Base-by-base conservation (phyloP, 2,888 invertebrate genomes). In the Drosophila cracens region DNA sequence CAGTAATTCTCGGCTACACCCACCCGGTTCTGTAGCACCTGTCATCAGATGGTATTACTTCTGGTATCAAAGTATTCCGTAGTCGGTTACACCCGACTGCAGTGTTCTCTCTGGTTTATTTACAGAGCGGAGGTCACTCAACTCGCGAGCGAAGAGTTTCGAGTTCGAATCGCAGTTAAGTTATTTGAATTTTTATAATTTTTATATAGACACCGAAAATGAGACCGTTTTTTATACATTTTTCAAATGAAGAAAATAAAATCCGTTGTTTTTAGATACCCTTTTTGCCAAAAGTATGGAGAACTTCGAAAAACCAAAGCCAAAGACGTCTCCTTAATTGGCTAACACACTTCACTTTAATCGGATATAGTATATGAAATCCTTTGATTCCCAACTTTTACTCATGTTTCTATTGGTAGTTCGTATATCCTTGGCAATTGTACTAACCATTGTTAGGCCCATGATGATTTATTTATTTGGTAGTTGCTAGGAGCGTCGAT, bases 401-500 rank as follows among this genome's bases (percentile, higher is more conserved):
- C 36, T 27, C 3, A 11, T 5, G 27, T 27, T 49, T 18, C 18
- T 13, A 4, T 33, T 11, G 10, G 33, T 33, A 2, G 4, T 8
- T 25, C 46, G 16, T 8, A 25, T 46, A 46, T 46, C 21, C 57
- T 43, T 21, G 0, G 16, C 2, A 40, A 2, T 27, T 51, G 2
- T 64, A 81, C 81, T 76, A 79, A 89, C 89, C 89, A 87, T 89
- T 13, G 89, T 89, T 68, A 84, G 53, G 29, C 81, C 87, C 89
- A 89, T 89, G 34, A 76, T 79, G 1, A 48, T 31, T 49, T 54
- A 10, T n/a, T 56, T 61, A 40, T 38, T 64, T 27, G 13, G 3
- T 38, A 38, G 40, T 8, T 18, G 8, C n/a, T 53, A 34, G 27
- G 38, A 4, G 25, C 29, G 34, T 36, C 34, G 25, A 49, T 27